These are phyloP conservation scores for Rhynchomys soricoides DNA, from an alignment of 2,113 vertebrate genomes.

Conservation along the genomic window DNA sequence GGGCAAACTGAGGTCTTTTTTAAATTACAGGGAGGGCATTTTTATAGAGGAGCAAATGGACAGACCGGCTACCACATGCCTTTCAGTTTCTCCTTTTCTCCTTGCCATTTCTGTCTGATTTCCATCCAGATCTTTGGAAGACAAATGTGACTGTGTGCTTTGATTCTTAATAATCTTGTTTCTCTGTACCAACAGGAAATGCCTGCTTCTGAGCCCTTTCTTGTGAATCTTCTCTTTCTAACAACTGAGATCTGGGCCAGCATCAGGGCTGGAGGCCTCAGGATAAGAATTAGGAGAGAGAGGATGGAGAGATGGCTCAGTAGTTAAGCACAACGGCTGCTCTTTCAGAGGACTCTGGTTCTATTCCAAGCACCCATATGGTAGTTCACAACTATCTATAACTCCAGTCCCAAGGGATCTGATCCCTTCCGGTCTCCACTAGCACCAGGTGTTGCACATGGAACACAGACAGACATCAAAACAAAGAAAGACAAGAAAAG, in stretches of 20 bases:
- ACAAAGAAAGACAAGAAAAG: background rate
- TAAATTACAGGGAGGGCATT: background rate
- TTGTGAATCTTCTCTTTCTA: background rate
- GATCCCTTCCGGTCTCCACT: background rate
- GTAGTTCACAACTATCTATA: background rate
- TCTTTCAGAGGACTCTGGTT: background rate
- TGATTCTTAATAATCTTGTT: background rate
- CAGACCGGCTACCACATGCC: background rate
- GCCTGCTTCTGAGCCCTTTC: background rate
- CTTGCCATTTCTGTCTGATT: background rate
- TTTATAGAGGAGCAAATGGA: background rate
- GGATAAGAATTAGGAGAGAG: background rate
- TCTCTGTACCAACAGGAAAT: constrained; percentile 19
- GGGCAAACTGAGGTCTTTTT: background rate
- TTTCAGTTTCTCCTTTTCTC: background rate
- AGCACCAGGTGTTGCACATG: background rate
- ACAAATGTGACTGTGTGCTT: background rate
- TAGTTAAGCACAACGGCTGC: background rate
- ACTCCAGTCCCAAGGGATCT: background rate
- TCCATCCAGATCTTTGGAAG: background rate
- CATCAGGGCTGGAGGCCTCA: background rate
- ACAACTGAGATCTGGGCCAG: constrained; percentile 18
- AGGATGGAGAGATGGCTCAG: background rate
- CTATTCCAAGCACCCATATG: background rate
- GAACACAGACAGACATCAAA: background rate